Evolutionary conservation across 2,797 vertebrate genomes (phyloP).

Genomic region (Anabas testudineus): DNA sequence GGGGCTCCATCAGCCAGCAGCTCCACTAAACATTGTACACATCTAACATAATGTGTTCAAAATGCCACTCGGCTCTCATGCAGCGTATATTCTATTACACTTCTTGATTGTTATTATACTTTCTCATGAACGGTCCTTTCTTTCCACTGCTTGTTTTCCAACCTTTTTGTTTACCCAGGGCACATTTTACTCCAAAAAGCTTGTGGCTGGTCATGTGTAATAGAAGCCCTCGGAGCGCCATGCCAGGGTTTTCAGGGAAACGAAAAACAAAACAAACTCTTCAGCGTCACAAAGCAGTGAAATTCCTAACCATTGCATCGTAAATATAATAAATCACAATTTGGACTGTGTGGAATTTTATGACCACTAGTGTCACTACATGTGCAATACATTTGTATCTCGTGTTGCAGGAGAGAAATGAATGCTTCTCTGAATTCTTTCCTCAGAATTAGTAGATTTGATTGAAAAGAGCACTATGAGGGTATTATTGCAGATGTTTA

Average conservation of each 20-base stretch:
- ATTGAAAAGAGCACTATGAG: too few species aligned
- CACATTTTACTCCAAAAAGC: background rate
- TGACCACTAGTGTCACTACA: background rate
- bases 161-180: background rate
- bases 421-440: background rate
- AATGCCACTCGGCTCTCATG: slow-evolving; percentile 20
- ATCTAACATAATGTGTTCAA: slow-evolving; percentile 31
- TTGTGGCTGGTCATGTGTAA: background rate
- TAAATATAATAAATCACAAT: background rate
- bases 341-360: background rate
- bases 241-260: background rate
- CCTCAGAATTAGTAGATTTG: too few species aligned
- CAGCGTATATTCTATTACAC: background rate
- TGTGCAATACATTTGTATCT: background rate
- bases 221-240: background rate
- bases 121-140: background rate
- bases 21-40: slow-evolving; percentile 17
- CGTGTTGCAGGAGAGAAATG: background rate
- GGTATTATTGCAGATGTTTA: background rate
- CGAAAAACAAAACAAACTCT: background rate
- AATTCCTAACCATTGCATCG: background rate
- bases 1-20: slow-evolving; percentile 35
- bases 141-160: background rate
- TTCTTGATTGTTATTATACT: background rate
- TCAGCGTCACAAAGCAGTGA: background rate